Percentiles rank a stretch among this genome's conserved stretches.
phyloP scores from a whole-genome alignment of 2,113 vertebrate species.

The Thalassarche chlororhynchos region DNA sequence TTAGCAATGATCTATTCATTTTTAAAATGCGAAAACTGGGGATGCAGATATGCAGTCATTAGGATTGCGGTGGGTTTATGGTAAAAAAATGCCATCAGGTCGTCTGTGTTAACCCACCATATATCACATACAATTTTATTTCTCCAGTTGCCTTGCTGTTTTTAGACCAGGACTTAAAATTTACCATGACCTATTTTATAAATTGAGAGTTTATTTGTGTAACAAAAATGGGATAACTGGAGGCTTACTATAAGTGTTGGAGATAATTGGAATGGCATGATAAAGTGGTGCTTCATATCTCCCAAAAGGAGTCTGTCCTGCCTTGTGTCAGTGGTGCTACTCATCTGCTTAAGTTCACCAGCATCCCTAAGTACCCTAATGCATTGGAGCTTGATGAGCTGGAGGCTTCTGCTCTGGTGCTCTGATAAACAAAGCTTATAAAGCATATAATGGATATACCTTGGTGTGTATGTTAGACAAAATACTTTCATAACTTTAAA shows the following conservation, averaged over 20 bases:
- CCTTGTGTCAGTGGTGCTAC: background rate
- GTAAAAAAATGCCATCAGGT: background rate
- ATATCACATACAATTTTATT: background rate
- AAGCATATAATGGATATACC: background rate
- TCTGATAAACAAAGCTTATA: background rate
- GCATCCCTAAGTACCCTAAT: background rate
- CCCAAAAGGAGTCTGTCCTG: background rate
- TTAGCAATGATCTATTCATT: background rate
- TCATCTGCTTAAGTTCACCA: background rate
- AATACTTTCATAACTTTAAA: background rate
- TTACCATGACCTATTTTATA: conserved; percentile 27
- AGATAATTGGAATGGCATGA: conserved; percentile 5
- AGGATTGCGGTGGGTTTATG: background rate
- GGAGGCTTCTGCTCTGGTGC: background rate
- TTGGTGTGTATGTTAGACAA: background rate
- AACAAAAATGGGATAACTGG: conserved; percentile 7
- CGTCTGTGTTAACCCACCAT: background rate
- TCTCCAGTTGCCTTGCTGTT: background rate
- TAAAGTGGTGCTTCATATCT: background rate
- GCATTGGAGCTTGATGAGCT: background rate
- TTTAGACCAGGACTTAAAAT: background rate
- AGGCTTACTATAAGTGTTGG: background rate
- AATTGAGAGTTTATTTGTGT: conserved; percentile 32
- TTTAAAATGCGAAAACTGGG: background rate
- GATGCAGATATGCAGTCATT: background rate